A percentile compares a stretch with the other conserved stretches of the same genome.
These are phyloP conservation scores for Chanos chanos DNA, from an alignment of 2,797 vertebrate species.

Conservation along the genomic window DNA sequence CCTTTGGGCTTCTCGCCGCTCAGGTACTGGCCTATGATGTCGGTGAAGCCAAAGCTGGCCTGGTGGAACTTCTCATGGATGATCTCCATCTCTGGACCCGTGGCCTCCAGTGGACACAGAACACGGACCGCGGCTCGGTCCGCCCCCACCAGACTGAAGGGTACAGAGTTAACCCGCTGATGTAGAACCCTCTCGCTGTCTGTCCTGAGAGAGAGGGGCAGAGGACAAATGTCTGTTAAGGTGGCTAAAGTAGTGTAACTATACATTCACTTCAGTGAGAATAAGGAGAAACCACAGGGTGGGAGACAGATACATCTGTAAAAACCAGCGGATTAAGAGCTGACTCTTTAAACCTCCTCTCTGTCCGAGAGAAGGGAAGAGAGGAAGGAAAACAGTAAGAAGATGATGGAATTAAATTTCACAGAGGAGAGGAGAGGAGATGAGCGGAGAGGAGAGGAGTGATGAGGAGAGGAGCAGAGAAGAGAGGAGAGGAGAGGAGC, in stretches of 20 bases:
- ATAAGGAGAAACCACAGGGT: background rate
- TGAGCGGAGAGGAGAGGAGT: background rate
- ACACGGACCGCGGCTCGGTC: slow-evolving; percentile 66
- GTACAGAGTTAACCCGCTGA: slow-evolving; percentile 71
- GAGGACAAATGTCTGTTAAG: background rate
- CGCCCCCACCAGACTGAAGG: slow-evolving; percentile 70
- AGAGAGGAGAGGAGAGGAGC: too few relatives aligned
- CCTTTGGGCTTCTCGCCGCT: slow-evolving; percentile 86
- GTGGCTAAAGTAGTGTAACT: background rate
- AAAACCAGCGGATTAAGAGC: too few relatives aligned
- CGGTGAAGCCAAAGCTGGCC: slow-evolving; percentile 66
- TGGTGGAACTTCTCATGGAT: slow-evolving; percentile 84
- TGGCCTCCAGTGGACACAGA: slow-evolving; percentile 73
- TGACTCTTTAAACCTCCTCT: too few relatives aligned
- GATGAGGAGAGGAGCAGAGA: background rate
- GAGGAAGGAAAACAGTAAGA: background rate
- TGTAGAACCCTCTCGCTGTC: slow-evolving; percentile 79
- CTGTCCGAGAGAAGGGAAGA: background rate
- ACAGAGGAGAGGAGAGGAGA: too few relatives aligned
- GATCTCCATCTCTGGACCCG: slow-evolving; percentile 71
- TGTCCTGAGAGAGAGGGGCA: slow-evolving; percentile 63
- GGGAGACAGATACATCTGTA: too few relatives aligned
- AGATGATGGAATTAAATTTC: too few relatives aligned
- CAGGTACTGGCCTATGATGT: slow-evolving; percentile 80
- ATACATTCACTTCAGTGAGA: background rate